Evolutionary conservation across 2,113 vertebrate species (phyloP).

Genomic region (Gadus macrocephalus): DNA sequence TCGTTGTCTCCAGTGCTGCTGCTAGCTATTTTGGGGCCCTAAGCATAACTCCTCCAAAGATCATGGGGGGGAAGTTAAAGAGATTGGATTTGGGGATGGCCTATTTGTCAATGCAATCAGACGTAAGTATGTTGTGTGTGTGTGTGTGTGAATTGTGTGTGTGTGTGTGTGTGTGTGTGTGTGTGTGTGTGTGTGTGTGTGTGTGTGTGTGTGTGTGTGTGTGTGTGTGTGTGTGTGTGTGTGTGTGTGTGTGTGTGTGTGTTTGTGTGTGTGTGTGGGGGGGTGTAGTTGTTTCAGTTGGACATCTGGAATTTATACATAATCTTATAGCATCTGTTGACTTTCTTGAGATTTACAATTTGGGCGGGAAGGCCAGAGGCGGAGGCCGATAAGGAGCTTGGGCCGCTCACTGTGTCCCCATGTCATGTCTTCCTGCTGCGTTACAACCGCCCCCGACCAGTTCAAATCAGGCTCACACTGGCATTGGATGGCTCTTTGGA

Average conservation of each 20-base stretch:
- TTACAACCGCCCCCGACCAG: no score
- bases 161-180: slow-evolving; percentile 5
- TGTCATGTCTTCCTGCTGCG: no score
- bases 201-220: background rate
- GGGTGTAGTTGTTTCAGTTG: slow-evolving; percentile 3
- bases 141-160: no score
- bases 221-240: background rate
- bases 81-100: slow-evolving; percentile 36
- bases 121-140: slow-evolving; percentile 1
- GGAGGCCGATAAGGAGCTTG: no score
- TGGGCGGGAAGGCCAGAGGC: no score
- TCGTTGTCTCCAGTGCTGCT: no score
- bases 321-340: slow-evolving; percentile 53
- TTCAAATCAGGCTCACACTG: no score
- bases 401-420: no score
- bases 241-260: background rate
- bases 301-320: slow-evolving; percentile 60
- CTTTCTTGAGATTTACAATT: slow-evolving; percentile 56
- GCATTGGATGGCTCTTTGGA: no score
- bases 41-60: no score
- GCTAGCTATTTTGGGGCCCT: no score
- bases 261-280: slow-evolving; percentile 7
- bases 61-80: slow-evolving; percentile 11
- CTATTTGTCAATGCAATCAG: slow-evolving; percentile 49
- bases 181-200: slow-evolving; percentile 4